Evolutionary conservation across 2,797 vertebrate genomes (phyloP).

Genomic region (Tokudaia tokunoshimensis): DNA sequence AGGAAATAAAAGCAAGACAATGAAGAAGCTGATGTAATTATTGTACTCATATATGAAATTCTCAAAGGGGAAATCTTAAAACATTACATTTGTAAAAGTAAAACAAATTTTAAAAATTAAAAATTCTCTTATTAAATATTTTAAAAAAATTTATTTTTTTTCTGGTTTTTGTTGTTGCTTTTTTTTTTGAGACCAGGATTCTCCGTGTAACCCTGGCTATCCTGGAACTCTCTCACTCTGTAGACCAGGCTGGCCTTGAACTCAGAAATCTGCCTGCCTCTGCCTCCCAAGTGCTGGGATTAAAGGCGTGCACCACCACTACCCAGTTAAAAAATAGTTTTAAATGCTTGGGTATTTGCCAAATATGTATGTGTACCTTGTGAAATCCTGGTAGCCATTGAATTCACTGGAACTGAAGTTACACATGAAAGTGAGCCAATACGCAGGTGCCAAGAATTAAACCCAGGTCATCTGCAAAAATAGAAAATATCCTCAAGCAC

Average conservation of each 20-base stretch:
- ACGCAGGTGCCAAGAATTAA: background rate
- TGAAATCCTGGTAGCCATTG: background rate
- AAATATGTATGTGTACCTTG: background rate
- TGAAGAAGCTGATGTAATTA: background rate
- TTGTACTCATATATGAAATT: background rate
- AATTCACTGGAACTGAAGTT: background rate
- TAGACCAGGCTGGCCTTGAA: no score
- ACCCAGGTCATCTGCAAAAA: background rate
- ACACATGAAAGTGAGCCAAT: background rate
- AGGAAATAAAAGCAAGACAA: background rate
- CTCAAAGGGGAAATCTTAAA: background rate
- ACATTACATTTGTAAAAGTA: background rate
- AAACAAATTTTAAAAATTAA: background rate
- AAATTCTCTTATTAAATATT: background rate
- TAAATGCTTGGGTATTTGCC: background rate
- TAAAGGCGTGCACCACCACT: no score
- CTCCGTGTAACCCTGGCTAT: no score
- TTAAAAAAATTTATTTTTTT: background rate
- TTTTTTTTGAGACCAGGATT: no score
- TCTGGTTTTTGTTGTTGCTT: no score
- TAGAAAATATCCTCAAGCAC: no score
- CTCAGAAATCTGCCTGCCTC: no score
- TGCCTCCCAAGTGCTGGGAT: no score
- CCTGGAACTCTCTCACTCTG: no score
- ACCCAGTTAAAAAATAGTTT: background rate